Evolutionary conservation across 2,797 vertebrate species (phyloP).

Genomic region (Sebastes hubbsi): DNA sequence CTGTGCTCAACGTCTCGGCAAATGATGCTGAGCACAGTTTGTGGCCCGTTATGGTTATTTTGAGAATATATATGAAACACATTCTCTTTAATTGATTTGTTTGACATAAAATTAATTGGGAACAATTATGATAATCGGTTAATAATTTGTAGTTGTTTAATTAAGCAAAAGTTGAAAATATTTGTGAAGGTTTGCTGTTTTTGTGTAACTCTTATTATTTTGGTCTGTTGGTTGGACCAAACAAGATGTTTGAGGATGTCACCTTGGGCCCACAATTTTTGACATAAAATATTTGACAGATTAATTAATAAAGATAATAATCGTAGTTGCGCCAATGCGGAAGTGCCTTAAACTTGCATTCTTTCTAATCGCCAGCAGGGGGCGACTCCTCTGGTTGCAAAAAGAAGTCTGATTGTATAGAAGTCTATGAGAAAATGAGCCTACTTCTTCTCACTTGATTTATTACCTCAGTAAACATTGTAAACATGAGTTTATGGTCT

Average conservation of each 20-base stretch:
- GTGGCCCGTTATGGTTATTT: neutral
- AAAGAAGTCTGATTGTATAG: neutral
- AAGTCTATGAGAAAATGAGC: fast-evolving
- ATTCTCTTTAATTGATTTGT: neutral
- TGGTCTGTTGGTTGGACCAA: neutral
- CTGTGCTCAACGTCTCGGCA: constrained; percentile 17
- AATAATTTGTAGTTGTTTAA: neutral
- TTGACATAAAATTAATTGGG: neutral
- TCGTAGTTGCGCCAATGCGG: too few relatives aligned
- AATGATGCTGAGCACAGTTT: constrained; percentile 1
- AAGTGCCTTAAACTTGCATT: fast-evolving
- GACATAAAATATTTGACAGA: neutral
- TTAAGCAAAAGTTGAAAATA: neutral
- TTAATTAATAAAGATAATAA: neutral
- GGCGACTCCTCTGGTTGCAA: neutral
- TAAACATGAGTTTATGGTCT: neutral
- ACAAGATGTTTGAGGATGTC: neutral
- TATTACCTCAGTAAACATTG: neutral
- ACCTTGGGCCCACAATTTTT: neutral
- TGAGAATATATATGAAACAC: neutral
- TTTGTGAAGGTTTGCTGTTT: neutral
- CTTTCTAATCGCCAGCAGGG: too few relatives aligned
- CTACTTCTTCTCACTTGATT: neutral
- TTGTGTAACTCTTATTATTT: neutral
- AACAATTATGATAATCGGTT: neutral